Base-by-base conservation (phyloP, 64 coral and sea anemone genomes). In the Dendrophyllia cribrosa region DNA sequence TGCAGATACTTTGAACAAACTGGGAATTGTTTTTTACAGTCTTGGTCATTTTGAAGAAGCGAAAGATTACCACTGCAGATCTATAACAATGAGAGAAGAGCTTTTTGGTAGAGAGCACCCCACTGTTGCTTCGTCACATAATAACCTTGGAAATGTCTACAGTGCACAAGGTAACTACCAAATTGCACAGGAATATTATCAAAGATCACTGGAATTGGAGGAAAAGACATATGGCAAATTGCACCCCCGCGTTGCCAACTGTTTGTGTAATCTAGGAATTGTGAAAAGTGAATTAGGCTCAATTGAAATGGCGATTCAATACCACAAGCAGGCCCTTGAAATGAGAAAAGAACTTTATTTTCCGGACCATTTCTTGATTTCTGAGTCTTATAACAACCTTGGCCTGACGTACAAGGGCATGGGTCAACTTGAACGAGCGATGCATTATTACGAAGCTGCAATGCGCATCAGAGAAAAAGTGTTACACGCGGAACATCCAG, bases 371-470 rank as follows among this genome's bases (percentile, higher is more conserved):
- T 24, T 77, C 9, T 10, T 77, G 75, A 77, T 77, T 5, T 77
- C 75, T 9, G 75, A 77, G 11, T 77, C 75, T 19, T 77, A 77
- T 49, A 77, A 58, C n/a, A 77, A 77, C 50, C 17, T 77, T 23
- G 75, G 75, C 3, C n/a, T 77, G 48, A 24, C 53, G 51, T 14
- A 77, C 20, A 77, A 23, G n/a, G 49, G 19, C n/a, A 19, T 19
- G 20, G 20, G 21, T 55, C n/a, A 77, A 24, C 20, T 55, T 53
- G 20, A 56, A 58, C 17, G 23, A 23, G 75, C 75, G 21, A 77
- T 55, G 75, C 45, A 77, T 55, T 77, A 20, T 55, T 77, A 17
- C 3, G 21, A 77, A 77, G 4, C 50, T 14, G 75, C 75, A 25
- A 4, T 77, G 51, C 21, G 19, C 20, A 77, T 77, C 4, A 23